These are phyloP conservation scores for Anastatus disparis DNA, from an alignment of 1,140 invertebrate genomes.

Conservation along the genomic window DNA sequence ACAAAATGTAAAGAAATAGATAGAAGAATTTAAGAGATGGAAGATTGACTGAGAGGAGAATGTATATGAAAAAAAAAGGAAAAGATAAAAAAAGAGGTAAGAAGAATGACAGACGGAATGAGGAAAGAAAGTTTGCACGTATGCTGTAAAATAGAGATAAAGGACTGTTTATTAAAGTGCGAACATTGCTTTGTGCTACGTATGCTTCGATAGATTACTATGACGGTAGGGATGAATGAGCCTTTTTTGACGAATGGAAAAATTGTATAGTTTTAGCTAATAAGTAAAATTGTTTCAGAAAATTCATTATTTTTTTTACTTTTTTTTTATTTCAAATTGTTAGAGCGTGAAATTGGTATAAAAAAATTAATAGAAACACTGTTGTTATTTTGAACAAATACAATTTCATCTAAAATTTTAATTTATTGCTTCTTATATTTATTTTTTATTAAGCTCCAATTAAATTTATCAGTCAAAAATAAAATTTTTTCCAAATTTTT, in stretches of 20 bases:
- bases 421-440: too few species aligned
- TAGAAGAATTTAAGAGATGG: constrained; percentile 7
- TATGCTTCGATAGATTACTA: too few species aligned
- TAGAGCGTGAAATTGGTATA: too few species aligned
- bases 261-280: background rate
- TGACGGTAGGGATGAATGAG: background rate
- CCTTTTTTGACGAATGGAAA: background rate
- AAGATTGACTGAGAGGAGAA: constrained; percentile 22
- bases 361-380: too few species aligned
- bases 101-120: constrained; percentile 31
- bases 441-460: too few species aligned
- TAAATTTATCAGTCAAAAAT: too few species aligned
- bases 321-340: too few species aligned
- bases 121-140: constrained; percentile 14
- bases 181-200: constrained; percentile 1
- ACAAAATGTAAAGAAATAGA: constrained; percentile 1
- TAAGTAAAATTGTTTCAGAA: too few species aligned
- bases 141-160: constrained; percentile 33
- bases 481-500: too few species aligned
- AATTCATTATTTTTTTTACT: too few species aligned
- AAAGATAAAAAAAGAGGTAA: background rate
- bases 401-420: too few species aligned
- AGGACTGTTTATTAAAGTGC: constrained; percentile 31
- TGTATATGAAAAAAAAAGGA: background rate
- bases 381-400: too few species aligned